Conservation (phyloP, 2,797 vertebrate species). For the Cynodonichthys magdalenae region DNA sequence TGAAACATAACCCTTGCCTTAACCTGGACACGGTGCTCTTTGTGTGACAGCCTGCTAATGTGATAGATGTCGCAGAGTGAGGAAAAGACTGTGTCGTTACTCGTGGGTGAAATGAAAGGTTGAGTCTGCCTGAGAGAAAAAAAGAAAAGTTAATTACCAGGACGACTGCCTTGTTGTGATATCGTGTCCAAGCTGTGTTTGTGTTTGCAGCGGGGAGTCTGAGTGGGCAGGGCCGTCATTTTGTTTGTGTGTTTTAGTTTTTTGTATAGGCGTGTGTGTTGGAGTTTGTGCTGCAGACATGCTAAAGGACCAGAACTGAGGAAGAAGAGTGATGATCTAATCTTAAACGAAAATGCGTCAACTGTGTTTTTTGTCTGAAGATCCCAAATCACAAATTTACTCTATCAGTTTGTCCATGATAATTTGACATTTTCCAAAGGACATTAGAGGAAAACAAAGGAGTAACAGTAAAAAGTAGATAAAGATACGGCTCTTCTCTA, state of each 20-base stretch:
- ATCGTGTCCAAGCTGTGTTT: slow-evolving; percentile 66
- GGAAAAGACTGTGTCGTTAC: slow-evolving; percentile 63
- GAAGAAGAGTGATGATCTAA: slow-evolving; percentile 32
- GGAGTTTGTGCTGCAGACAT: slow-evolving; percentile 35
- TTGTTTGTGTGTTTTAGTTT: slow-evolving; percentile 40
- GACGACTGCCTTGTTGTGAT: slow-evolving; percentile 56
- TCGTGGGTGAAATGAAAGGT: slow-evolving; percentile 32
- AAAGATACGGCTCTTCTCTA: background rate
- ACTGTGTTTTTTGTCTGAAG: slow-evolving; percentile 46
- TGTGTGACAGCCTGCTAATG: slow-evolving; percentile 68
- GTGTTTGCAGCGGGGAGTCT: slow-evolving; percentile 53
- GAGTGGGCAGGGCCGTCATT: slow-evolving; percentile 41
- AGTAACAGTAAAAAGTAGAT: background rate
- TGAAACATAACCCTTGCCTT: slow-evolving; percentile 68
- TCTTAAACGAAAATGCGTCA: slow-evolving; percentile 39
- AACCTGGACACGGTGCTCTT: slow-evolving; percentile 61
- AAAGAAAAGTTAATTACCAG: slow-evolving; percentile 59
- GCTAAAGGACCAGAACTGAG: slow-evolving; percentile 29
- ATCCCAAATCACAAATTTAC: slow-evolving; percentile 19
- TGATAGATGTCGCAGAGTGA: slow-evolving; percentile 68
- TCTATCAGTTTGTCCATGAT: background rate
- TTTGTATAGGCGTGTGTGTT: slow-evolving; percentile 26
- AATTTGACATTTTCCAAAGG: background rate
- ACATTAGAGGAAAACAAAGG: too few species aligned
- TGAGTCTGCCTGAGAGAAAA: slow-evolving; percentile 41